phyloP scores from a whole-genome alignment of 1,140 invertebrate genomes.

The Tetramorium simillimum region DNA sequence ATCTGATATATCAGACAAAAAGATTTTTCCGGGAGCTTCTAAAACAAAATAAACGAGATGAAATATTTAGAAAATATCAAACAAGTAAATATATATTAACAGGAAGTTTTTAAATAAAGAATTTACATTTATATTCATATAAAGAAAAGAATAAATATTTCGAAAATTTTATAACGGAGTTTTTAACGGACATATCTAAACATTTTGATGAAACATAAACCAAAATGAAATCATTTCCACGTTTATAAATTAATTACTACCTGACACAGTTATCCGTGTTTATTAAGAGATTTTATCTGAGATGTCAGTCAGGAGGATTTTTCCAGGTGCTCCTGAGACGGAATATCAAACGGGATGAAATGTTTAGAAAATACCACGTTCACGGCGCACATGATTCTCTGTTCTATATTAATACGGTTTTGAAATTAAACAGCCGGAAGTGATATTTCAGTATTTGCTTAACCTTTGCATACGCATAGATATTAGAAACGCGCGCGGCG shows the following conservation, averaged over 20 bases:
- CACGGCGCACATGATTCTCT: background rate
- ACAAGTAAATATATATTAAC: too few relatives aligned
- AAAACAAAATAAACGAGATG: background rate
- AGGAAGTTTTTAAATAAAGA: too few relatives aligned
- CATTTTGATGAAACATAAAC: background rate
- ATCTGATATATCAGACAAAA: background rate
- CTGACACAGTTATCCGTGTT: background rate
- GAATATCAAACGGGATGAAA: background rate
- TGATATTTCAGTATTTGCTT: conserved; percentile 28
- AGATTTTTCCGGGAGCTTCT: background rate
- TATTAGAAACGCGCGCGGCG: background rate
- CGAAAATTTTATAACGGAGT: background rate
- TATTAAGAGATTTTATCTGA: background rate
- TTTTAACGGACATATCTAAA: background rate
- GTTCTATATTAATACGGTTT: conserved; percentile 37
- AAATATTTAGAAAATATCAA: background rate
- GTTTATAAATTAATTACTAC: background rate
- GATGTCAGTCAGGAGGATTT: background rate
- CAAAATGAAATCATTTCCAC: background rate
- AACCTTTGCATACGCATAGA: conserved; percentile 23
- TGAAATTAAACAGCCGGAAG: conserved; percentile 23
- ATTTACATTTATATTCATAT: too few relatives aligned
- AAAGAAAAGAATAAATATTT: too few relatives aligned
- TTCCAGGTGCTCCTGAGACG: background rate
- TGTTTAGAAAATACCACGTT: background rate